A percentile compares a stretch with the other conserved stretches of the same genome.
Evolutionary conservation across 2,888 invertebrate genomes (phyloP).

Genomic region (Phragmatobia fuliginosa): DNA sequence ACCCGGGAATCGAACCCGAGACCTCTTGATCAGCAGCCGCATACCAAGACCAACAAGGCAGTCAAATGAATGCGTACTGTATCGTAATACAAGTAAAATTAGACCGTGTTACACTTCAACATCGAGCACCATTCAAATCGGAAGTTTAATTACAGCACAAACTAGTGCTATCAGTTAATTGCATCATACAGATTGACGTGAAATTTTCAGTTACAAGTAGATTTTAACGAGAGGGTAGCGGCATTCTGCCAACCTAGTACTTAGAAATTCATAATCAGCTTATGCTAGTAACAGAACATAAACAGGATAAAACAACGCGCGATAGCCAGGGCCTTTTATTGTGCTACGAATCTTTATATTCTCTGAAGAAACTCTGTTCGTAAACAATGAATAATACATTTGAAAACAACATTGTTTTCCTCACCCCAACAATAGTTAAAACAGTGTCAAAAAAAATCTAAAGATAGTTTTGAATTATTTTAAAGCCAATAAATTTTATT

Average conservation of each 20-base stretch:
- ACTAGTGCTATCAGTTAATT: background rate
- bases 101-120: background rate
- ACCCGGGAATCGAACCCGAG: too few relatives aligned
- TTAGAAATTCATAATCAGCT: constrained; percentile 17
- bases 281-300: constrained; percentile 5
- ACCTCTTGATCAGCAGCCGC: too few relatives aligned
- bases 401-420: constrained; percentile 20
- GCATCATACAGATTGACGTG: constrained; percentile 12
- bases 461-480: constrained; percentile 1
- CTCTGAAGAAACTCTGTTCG: background rate
- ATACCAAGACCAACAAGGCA: too few relatives aligned
- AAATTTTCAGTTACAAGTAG: constrained; percentile 9
- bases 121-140: background rate
- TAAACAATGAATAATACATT: constrained; percentile 44
- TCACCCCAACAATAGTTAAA: constrained; percentile 24
- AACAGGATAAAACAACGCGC: constrained; percentile 13
- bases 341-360: background rate
- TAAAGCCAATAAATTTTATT: background rate
- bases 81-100: background rate
- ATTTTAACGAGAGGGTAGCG: constrained; percentile 9
- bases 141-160: background rate
- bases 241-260: constrained; percentile 3
- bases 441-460: constrained; percentile 10
- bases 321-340: background rate
- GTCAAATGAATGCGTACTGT: background rate